Evolutionary conservation across 2,797 vertebrate genomes (phyloP).

Genomic region (Linurgus olivaceus): DNA sequence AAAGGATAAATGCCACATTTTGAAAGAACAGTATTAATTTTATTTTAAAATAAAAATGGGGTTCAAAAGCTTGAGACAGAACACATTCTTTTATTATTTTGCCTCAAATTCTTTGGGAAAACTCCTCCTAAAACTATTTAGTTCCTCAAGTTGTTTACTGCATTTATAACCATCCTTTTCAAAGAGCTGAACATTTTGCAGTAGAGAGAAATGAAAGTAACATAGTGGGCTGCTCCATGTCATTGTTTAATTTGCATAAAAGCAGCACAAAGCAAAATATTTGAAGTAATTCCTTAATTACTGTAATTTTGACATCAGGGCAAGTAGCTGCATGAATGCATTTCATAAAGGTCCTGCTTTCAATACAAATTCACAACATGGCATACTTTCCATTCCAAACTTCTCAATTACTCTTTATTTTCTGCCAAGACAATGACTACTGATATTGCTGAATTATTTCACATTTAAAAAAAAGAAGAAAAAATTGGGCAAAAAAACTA

Average conservation of each 20-base stretch:
- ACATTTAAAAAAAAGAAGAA: background rate
- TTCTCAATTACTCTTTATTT: slow-evolving; percentile 8
- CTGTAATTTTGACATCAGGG: background rate
- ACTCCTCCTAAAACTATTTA: background rate
- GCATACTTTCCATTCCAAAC: slow-evolving; percentile 3
- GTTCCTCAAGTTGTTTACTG: background rate
- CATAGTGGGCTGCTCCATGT: background rate
- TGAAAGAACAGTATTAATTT: background rate
- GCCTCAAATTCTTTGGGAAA: slow-evolving; percentile 33
- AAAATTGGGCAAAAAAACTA: background rate
- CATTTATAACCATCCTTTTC: background rate
- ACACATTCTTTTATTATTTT: slow-evolving; percentile 22
- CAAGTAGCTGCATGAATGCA: background rate
- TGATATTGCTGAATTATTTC: background rate
- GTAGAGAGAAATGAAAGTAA: background rate
- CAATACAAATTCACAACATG: background rate
- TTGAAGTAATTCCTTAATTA: background rate
- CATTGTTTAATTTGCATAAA: background rate
- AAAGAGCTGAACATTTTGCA: background rate
- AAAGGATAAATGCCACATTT: background rate
- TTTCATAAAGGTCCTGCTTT: slow-evolving; percentile 29
- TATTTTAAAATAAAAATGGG: background rate
- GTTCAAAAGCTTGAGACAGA: background rate
- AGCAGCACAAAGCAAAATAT: background rate
- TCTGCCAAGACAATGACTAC: background rate